A percentile compares a stretch with the other conserved stretches of the same genome.
These are phyloP conservation scores for Diarsia dahlii DNA, from an alignment of 2,888 invertebrate genomes.

Conservation along the genomic window DNA sequence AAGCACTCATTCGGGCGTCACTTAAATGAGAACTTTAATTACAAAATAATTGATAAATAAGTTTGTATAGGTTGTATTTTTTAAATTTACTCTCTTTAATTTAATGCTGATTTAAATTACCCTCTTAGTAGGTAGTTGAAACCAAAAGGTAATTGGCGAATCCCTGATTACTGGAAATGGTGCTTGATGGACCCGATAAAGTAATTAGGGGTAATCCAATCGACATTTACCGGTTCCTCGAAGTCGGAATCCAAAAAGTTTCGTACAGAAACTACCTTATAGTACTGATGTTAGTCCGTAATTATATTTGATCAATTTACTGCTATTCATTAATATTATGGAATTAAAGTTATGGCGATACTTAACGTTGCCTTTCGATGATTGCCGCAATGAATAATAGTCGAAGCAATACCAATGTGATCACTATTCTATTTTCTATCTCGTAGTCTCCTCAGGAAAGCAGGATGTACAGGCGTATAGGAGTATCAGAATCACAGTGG, in stretches of 20 bases:
- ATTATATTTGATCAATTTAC: slow-evolving; percentile 22
- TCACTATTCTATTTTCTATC: background rate
- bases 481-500: background rate
- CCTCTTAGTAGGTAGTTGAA: slow-evolving; percentile 1
- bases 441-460: background rate
- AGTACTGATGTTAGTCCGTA: background rate
- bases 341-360: too few relatives aligned
- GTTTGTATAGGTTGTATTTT: background rate
- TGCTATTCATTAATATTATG: slow-evolving; percentile 13
- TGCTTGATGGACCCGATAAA: slow-evolving; percentile 42
- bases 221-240: slow-evolving; percentile 22
- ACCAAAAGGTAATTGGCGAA: background rate
- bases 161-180: slow-evolving; percentile 37
- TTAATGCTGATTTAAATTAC: background rate
- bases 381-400: background rate
- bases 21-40: too few relatives aligned
- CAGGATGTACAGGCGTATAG: background rate
- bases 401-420: background rate
- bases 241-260: slow-evolving; percentile 37
- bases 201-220: slow-evolving; percentile 51
- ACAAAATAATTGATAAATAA: background rate
- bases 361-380: background rate
- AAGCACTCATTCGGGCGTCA: background rate
- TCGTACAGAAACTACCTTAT: slow-evolving; percentile 6
- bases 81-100: background rate